phyloP scores from a whole-genome alignment of 92 coral and sea anemone species.

The Paragorgia papillata region DNA sequence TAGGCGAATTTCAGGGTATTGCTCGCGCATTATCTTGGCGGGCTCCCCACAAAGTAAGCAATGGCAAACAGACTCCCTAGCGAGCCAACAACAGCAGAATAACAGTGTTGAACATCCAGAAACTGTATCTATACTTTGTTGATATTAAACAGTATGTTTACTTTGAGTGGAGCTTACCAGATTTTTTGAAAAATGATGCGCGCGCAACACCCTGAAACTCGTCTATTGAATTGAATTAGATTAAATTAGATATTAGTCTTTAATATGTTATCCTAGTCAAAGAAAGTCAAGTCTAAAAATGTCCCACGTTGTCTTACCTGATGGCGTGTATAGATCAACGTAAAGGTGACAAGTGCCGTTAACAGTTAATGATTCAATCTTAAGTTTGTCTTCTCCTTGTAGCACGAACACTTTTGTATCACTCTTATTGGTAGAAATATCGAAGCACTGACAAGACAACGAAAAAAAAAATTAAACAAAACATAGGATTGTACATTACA shows the following conservation, averaged over 20 bases:
- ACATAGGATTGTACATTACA: not conserved
- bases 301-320: not conserved
- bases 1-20: too few species aligned
- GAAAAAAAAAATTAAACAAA: not conserved
- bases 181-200: not conserved
- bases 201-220: too few species aligned
- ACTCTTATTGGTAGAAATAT: not conserved
- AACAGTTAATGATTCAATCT: slow-evolving; percentile 29
- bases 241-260: not conserved
- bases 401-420: slow-evolving; percentile 33
- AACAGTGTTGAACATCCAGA: too few species aligned
- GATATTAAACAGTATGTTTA: too few species aligned
- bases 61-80: too few species aligned
- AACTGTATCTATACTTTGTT: too few species aligned
- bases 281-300: not conserved
- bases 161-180: too few species aligned
- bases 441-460: not conserved
- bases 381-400: slow-evolving; percentile 38
- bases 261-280: not conserved
- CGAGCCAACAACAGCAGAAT: too few species aligned
- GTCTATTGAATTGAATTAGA: too few species aligned
- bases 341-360: slow-evolving; percentile 31
- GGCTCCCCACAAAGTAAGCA: too few species aligned
- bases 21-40: too few species aligned
- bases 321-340: slow-evolving; percentile 33